A percentile compares a stretch with the other conserved stretches of the same genome.
Conservation (phyloP, 64 coral and sea anemone species). For the Cladopsammia gracilis region DNA sequence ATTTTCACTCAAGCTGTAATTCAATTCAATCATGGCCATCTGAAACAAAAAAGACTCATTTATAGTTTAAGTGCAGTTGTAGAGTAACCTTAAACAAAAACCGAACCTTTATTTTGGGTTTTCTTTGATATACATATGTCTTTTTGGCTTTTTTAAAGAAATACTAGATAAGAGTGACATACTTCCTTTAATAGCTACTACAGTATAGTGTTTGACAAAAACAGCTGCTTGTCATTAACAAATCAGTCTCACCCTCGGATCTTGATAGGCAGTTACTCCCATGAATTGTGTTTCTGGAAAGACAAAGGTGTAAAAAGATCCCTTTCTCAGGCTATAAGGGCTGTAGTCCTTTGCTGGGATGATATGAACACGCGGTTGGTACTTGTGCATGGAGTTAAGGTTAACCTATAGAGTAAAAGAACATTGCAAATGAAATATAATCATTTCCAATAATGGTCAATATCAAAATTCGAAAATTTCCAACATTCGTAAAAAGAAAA, state of each 20-base stretch:
- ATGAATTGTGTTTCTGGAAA: constrained; percentile 93
- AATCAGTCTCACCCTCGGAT: constrained; percentile 82
- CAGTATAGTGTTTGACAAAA: background rate
- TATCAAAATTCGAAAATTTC: background rate
- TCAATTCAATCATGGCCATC: too few relatives aligned
- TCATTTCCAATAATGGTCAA: background rate
- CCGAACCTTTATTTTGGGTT: too few relatives aligned
- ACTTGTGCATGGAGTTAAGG: constrained; percentile 95
- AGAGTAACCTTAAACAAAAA: too few relatives aligned
- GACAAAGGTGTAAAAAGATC: constrained; percentile 78
- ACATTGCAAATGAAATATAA: background rate
- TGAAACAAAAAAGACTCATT: too few relatives aligned
- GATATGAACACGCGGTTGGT: constrained; percentile 86
- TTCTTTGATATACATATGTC: too few relatives aligned
- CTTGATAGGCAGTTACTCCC: constrained; percentile 94
- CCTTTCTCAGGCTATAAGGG: constrained; percentile 82
- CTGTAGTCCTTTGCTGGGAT: constrained; percentile 94
- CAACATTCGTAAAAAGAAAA: background rate
- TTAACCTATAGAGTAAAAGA: constrained; percentile 67
- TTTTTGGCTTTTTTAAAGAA: too few relatives aligned
- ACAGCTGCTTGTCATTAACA: constrained; percentile 4
- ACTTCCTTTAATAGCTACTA: too few relatives aligned
- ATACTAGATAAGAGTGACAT: too few relatives aligned
- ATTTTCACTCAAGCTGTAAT: too few relatives aligned
- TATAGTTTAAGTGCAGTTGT: too few relatives aligned